Base-by-base conservation (phyloP, 2,113 vertebrate species). In the Oryzias woworae region DNA sequence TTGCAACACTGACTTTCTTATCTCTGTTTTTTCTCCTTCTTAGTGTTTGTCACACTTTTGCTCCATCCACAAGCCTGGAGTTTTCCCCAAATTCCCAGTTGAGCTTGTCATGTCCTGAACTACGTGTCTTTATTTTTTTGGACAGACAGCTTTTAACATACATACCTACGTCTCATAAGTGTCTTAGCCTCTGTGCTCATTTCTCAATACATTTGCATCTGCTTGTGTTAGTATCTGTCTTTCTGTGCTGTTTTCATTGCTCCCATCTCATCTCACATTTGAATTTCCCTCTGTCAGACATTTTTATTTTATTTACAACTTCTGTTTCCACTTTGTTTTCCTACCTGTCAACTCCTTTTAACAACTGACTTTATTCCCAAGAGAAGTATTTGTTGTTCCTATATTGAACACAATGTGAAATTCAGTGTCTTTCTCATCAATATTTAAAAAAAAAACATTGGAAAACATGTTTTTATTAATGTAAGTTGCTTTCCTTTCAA, bases 191-290 rank as follows among this genome's bases (percentile, higher is more conserved):
- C 41, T 49, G 44, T 71, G 61, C 51, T 53, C 62, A 49, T 85
- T 58, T 63, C 10, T 36, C 12, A 6, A 15, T 49, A 36, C 7
- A 22, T 45, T 48, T 58, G 14, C 69, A 63, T 68, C 56, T 62
- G 57, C 7, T 60, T 81, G 58, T 53, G 63, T 59, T 68, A 62
- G 50, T 69, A 70, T 82, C 62, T 51, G 71, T 68, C 49, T 64
- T 62, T 20, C 71, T 69, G 58, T 54, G 52, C 36, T 80, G 58
- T 70, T 66, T 75, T 74, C 54, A 62, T 69, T 55, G 65, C 67
- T 71, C 55, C 63, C 76, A 80, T 70, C 53, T 58, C 53, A 53
- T 49, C 61, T 65, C 60, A 77, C 54, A 73, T 50, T 53, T 54
- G 68, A 28, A 66, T 70, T 47, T 77, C 48, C 66, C 53, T 58